Evolutionary conservation across 2,113 vertebrate genomes (phyloP).

Genomic region (Scalopus aquaticus): DNA sequence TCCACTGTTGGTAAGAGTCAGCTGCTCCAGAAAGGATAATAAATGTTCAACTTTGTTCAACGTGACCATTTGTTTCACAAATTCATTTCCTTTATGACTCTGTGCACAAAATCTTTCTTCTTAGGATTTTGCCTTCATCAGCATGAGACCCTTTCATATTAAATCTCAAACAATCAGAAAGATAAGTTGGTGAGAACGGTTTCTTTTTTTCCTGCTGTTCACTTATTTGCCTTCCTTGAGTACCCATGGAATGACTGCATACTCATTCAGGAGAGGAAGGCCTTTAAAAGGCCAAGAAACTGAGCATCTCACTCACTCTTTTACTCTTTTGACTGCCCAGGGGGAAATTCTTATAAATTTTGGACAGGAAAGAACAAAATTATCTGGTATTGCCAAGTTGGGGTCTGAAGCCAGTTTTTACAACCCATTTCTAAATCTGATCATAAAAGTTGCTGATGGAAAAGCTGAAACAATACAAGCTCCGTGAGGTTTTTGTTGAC

Average conservation of each 20-base stretch:
- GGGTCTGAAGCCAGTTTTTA: slow-evolving; percentile 49
- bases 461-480: slow-evolving; percentile 55
- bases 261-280: slow-evolving; percentile 5
- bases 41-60: background rate
- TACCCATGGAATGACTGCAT: background rate
- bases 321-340: slow-evolving; percentile 26
- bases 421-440: slow-evolving; percentile 64
- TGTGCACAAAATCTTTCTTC: background rate
- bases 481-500: slow-evolving; percentile 49
- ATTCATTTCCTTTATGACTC: background rate
- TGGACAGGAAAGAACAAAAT: slow-evolving; percentile 56
- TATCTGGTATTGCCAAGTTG: slow-evolving; percentile 52
- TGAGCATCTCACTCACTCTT: background rate
- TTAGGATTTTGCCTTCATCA: background rate
- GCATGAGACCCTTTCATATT: too few relatives aligned
- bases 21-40: background rate
- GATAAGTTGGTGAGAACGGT: background rate
- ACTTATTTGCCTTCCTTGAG: background rate
- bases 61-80: background rate
- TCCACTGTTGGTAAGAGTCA: background rate
- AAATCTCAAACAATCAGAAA: background rate
- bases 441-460: slow-evolving; percentile 73
- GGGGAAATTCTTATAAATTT: slow-evolving; percentile 48
- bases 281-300: slow-evolving; percentile 23
- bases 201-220: background rate